A percentile compares a stretch with the other conserved stretches of the same genome.
Evolutionary conservation across 2,113 vertebrate species (phyloP).

Genomic region (Calidris pugnax): DNA sequence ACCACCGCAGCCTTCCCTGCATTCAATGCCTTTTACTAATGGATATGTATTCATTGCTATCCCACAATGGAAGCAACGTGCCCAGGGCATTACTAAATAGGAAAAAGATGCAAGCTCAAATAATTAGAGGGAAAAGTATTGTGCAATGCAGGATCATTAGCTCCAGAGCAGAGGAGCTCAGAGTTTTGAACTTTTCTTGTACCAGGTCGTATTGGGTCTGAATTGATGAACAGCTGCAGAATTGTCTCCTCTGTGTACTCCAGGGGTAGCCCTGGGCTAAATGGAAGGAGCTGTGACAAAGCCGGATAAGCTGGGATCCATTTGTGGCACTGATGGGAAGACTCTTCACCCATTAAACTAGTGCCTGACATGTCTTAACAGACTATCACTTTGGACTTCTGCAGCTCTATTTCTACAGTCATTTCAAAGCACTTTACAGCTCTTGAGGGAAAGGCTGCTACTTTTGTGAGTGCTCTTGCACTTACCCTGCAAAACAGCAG

Average conservation of each 20-base stretch:
- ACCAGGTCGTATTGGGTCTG: background rate
- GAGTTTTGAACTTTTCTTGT: background rate
- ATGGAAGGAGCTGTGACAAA: background rate
- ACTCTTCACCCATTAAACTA: background rate
- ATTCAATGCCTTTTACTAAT: background rate
- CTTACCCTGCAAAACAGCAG: background rate
- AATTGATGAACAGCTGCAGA: background rate
- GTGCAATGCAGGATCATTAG: background rate
- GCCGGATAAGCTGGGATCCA: background rate
- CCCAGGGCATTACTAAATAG: background rate
- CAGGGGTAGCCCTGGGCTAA: background rate
- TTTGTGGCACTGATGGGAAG: background rate
- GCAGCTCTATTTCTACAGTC: background rate
- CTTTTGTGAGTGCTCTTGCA: background rate
- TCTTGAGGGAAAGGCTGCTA: background rate
- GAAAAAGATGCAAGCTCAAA: background rate
- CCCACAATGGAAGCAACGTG: background rate
- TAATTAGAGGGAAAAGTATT: background rate
- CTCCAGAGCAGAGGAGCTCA: background rate
- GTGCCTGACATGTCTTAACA: no score
- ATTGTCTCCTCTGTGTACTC: background rate
- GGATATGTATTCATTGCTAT: background rate
- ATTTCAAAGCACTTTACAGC: background rate
- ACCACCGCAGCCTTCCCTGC: background rate
- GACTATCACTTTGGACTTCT: background rate